These are phyloP conservation scores for Coboldia fuscipes DNA, from an alignment of 1,140 invertebrate genomes.

Conservation along the genomic window DNA sequence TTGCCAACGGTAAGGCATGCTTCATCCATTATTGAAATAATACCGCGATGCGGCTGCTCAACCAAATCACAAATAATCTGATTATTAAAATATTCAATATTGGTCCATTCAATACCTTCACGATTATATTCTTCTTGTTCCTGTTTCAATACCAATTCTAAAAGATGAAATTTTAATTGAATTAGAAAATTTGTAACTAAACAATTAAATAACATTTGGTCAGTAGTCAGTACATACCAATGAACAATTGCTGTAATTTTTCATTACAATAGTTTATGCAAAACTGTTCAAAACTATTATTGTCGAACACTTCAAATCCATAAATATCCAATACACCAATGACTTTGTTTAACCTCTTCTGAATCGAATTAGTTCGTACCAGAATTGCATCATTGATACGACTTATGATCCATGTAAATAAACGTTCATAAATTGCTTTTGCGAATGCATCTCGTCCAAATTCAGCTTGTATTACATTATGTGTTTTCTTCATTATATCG, in stretches of 20 bases:
- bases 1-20: slow-evolving; percentile 87
- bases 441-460: slow-evolving; percentile 86
- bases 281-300: slow-evolving; percentile 84
- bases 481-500: slow-evolving; percentile 82
- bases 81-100: slow-evolving; percentile 83
- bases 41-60: slow-evolving; percentile 72
- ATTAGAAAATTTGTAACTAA: neutral
- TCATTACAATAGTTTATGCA: slow-evolving; percentile 97
- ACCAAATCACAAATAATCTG: slow-evolving; percentile 86
- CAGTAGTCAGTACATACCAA: slow-evolving; percentile 40
- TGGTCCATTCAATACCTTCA: slow-evolving; percentile 83
- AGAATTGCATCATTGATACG: slow-evolving; percentile 69
- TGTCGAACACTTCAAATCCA: slow-evolving; percentile 92
- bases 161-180: slow-evolving; percentile 8
- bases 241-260: slow-evolving; percentile 90
- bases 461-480: slow-evolving; percentile 61
- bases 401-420: slow-evolving; percentile 83
- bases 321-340: slow-evolving; percentile 95
- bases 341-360: slow-evolving; percentile 38
- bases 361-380: slow-evolving; percentile 19
- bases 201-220: neutral
- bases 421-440: slow-evolving; percentile 79
- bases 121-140: slow-evolving; percentile 87
- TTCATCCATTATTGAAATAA: slow-evolving; percentile 86
- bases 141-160: slow-evolving; percentile 84